Base-by-base conservation (phyloP, 2,113 vertebrate species). In the Gobius niger region DNA sequence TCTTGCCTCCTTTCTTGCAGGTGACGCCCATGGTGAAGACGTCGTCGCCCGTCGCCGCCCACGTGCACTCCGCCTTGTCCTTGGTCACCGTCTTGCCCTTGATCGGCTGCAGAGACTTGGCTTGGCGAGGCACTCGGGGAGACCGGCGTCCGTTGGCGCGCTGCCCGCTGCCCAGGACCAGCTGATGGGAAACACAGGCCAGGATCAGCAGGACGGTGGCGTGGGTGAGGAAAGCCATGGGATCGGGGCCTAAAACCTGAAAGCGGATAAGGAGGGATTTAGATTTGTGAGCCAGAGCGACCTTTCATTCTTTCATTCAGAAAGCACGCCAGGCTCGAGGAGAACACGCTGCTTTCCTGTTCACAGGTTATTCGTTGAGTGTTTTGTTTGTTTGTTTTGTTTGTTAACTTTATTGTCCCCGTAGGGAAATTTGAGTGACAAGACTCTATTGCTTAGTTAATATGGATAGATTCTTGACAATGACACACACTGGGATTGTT, bases 41-140 rank as follows among this genome's bases (percentile, higher is more conserved):
- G 0, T 81, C 80, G 1, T 78, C 65, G 7, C 90, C 75, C 0
- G 51, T 77, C 1, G 88, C 92, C 1, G 62, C 78, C 96, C 96
- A 99, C 2, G 57, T 92, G 73, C 97, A 98, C 10, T 85, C 82
- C 6, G 73, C 83, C 10, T 93, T 92, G 75, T 95, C 94, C 75
- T 85, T 90, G 61, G 83, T 92, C 53, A 84, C 52, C 77, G 95
- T 90, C 64, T 88, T 93, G 57, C 95, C 96, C 76, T 86, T 91
- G 7, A 82, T 68, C 14, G 62, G 75, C 56, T 64, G 80, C 0
- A 64, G 63, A 7, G 70, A 44, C 70, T 85, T 72, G 77, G 86
- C 66, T 24, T 7, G 63, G 4, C 70, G 64, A 63, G 54, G 56
- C 7, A 4, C 44, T 44, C 66, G 69, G 72, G 46, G 56, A 80